phyloP scores from a whole-genome alignment of 2,113 vertebrate species.

The Podiceps cristatus region DNA sequence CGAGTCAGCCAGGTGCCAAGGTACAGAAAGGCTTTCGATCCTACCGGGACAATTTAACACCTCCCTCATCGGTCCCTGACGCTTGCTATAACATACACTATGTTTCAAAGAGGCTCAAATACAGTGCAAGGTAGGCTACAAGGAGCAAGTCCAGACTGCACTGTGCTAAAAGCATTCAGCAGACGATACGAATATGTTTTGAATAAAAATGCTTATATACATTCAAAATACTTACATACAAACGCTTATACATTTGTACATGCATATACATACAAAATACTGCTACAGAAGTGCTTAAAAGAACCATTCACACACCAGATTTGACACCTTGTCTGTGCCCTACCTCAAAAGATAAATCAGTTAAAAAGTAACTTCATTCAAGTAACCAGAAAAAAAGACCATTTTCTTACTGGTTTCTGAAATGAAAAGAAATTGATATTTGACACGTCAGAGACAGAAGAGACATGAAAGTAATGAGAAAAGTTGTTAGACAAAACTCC shows the following conservation, averaged over 20 bases:
- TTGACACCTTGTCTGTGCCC: background rate
- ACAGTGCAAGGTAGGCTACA: background rate
- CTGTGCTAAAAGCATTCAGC: background rate
- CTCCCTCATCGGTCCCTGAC: background rate
- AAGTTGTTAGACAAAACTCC: constrained; percentile 44
- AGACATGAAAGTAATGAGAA: background rate
- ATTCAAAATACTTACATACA: background rate
- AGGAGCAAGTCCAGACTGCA: background rate
- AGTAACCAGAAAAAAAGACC: background rate
- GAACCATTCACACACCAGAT: background rate
- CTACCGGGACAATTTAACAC: background rate
- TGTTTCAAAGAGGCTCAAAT: background rate
- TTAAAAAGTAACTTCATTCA: background rate
- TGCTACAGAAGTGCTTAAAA: background rate
- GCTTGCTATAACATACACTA: background rate
- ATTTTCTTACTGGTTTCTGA: background rate
- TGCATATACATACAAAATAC: background rate
- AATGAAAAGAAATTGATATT: background rate
- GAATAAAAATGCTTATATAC: background rate
- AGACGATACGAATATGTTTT: background rate
- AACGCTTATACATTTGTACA: background rate
- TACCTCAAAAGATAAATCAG: background rate
- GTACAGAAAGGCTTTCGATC: background rate
- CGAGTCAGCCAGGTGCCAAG: background rate
- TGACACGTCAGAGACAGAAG: background rate